Evolutionary conservation across 2,113 vertebrate species (phyloP).

Genomic region (Centrocercus urophasianus): DNA sequence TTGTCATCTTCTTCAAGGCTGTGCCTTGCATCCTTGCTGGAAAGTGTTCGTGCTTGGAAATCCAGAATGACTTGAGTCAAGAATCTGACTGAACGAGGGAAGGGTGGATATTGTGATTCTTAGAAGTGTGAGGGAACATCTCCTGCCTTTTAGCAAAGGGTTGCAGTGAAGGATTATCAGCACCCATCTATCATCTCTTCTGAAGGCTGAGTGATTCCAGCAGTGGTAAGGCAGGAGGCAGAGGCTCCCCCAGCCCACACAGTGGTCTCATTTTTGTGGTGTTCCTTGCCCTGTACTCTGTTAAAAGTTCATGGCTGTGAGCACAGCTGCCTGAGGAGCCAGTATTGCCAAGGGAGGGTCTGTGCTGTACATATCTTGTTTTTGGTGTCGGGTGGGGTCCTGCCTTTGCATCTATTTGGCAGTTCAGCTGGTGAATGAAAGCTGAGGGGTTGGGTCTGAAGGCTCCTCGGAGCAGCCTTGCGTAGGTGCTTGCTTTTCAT

Average conservation of each 20-base stretch:
- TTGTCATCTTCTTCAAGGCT: background rate
- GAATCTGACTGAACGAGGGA: too few species aligned
- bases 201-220: background rate
- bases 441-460: background rate
- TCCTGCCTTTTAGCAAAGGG: background rate
- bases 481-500: background rate
- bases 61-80: background rate
- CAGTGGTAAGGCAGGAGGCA: background rate
- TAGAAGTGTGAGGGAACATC: background rate
- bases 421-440: background rate
- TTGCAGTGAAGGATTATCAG: background rate
- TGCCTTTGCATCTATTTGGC: background rate
- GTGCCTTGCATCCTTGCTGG: fast-evolving
- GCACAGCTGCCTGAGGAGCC: fast-evolving
- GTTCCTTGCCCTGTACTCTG: background rate
- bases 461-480: background rate
- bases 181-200: fast-evolving
- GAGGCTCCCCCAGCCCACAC: fast-evolving
- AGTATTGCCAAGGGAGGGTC: background rate
- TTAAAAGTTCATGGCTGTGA: background rate
- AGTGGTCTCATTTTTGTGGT: background rate
- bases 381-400: background rate
- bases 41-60: background rate
- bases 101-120: background rate
- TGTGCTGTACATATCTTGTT: background rate